Conservation (phyloP, 2,113 vertebrate species). For the Ellobius talpinus region DNA sequence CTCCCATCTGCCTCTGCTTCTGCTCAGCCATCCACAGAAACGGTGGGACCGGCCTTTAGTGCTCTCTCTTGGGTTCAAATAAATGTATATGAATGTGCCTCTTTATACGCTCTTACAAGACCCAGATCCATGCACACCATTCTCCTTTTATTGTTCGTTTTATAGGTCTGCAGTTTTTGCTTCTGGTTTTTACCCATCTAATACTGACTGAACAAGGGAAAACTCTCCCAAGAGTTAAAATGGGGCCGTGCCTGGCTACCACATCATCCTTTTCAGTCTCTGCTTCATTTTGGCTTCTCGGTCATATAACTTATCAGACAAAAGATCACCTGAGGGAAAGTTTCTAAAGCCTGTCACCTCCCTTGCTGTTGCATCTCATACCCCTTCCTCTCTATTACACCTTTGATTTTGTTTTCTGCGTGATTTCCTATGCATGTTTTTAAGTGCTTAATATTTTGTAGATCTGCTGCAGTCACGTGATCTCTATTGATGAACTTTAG, state of each 20-base stretch:
- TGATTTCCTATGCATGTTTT: background rate
- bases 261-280: background rate
- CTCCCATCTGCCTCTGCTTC: background rate
- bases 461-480: background rate
- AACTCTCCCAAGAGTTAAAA: background rate
- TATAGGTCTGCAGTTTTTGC: background rate
- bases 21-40: background rate
- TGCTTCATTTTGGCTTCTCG: background rate
- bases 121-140: background rate
- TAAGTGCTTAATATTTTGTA: slow-evolving; percentile 3
- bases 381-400: background rate
- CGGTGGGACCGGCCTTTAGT: no score
- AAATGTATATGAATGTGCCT: background rate
- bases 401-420: background rate
- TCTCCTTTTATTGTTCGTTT: background rate
- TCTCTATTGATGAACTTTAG: background rate
- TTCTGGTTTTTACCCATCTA: background rate
- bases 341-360: background rate
- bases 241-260: background rate
- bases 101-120: background rate
- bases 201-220: background rate
- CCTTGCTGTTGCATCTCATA: background rate
- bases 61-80: background rate
- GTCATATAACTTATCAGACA: background rate
- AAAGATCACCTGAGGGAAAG: background rate